These are phyloP conservation scores for Polyommatus icarus DNA, from an alignment of 2,888 invertebrate genomes.

Conservation along the genomic window DNA sequence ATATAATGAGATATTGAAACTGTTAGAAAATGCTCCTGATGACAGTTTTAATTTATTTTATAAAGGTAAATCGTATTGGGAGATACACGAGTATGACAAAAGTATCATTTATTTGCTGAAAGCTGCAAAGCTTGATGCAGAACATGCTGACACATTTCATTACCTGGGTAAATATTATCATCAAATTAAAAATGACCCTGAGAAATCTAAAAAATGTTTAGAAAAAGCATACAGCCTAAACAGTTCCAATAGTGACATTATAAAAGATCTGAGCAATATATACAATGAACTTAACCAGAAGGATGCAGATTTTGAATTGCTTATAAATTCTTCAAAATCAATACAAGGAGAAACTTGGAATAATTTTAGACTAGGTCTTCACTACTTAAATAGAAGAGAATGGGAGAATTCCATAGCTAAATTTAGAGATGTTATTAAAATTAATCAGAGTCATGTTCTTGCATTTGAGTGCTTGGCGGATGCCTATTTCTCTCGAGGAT, in stretches of 20 bases:
- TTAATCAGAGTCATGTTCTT: constrained; percentile 84
- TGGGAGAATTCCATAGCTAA: constrained; percentile 87
- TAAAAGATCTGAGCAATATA: constrained; percentile 87
- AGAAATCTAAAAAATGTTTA: constrained; percentile 90
- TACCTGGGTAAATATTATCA: constrained; percentile 89
- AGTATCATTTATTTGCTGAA: constrained; percentile 83
- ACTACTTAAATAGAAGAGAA: constrained; percentile 87
- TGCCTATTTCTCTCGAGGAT: constrained; percentile 93
- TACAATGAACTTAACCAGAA: constrained; percentile 85
- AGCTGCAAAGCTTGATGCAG: constrained; percentile 87
- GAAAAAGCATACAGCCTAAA: constrained; percentile 90
- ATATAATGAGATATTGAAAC: constrained; percentile 76
- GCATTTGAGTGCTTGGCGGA: constrained; percentile 95
- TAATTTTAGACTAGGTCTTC: constrained; percentile 90
- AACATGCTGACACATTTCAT: constrained; percentile 86
- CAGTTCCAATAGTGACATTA: constrained; percentile 83
- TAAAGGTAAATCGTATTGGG: constrained; percentile 82
- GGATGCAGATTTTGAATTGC: constrained; percentile 82
- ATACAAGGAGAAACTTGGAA: constrained; percentile 84
- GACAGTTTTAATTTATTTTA: constrained; percentile 78
- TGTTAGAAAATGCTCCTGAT: constrained; percentile 69
- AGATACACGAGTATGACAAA: constrained; percentile 79
- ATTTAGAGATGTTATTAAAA: constrained; percentile 86
- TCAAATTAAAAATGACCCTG: constrained; percentile 81
- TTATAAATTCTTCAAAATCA: constrained; percentile 73